phyloP scores from a whole-genome alignment of 2,113 vertebrate species.

The Ameiurus melas region DNA sequence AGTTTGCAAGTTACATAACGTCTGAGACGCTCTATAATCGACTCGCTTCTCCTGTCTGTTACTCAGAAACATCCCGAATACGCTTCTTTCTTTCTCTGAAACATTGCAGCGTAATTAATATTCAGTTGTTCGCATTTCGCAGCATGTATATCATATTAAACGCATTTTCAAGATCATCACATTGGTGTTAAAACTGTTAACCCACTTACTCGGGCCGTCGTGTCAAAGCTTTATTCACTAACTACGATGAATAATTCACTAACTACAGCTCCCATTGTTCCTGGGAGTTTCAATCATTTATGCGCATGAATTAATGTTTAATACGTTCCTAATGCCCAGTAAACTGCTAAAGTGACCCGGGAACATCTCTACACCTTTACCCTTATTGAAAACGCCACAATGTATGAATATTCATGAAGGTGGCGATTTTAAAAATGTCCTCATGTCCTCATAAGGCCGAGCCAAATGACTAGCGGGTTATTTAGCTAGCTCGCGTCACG shows the following conservation, averaged over 20 bases:
- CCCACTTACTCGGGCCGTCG: background rate
- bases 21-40: background rate
- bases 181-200: background rate
- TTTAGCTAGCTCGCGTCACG: background rate
- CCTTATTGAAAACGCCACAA: background rate
- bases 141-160: background rate
- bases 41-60: background rate
- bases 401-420: background rate
- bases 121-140: background rate
- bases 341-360: background rate
- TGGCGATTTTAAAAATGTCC: background rate
- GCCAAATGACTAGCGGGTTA: background rate
- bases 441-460: background rate
- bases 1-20: slow-evolving; percentile 38
- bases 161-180: background rate
- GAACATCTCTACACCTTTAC: background rate
- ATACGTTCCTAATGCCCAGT: background rate
- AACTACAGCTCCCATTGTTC: background rate
- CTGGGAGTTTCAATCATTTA: background rate
- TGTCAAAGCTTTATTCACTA: background rate
- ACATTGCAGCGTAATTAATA: background rate
- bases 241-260: background rate
- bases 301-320: background rate
- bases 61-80: background rate
- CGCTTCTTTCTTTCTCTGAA: too few relatives aligned